Percentiles rank a stretch among this genome's conserved stretches.
Conservation (phyloP, 2,888 invertebrate species). For the Dolichomitus sp. region DNA sequence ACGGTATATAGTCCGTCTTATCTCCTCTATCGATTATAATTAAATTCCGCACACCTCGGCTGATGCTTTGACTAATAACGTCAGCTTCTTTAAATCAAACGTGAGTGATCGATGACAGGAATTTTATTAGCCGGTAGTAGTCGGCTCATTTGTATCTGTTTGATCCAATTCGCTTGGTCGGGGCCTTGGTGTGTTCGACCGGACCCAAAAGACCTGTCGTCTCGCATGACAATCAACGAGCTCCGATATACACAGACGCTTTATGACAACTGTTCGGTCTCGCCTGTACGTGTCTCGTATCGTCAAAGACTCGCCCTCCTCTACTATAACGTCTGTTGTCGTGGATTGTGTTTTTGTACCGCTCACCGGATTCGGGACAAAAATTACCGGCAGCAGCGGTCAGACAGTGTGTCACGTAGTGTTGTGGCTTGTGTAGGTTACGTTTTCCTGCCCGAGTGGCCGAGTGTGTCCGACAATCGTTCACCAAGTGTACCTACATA, state of each 20-base stretch:
- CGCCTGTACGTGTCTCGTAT: constrained; percentile 46
- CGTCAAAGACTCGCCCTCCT: constrained; percentile 28
- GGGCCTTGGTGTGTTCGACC: neutral
- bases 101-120: constrained; percentile 43
- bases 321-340: constrained; percentile 1
- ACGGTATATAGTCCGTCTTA: neutral
- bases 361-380: constrained; percentile 40
- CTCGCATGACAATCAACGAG: constrained; percentile 44
- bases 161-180: constrained; percentile 39
- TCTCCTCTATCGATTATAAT: constrained; percentile 9
- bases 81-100: constrained; percentile 19
- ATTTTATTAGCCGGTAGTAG: constrained; percentile 21
- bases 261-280: constrained; percentile 44
- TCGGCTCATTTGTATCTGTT: constrained; percentile 54
- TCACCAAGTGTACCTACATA: constrained; percentile 2
- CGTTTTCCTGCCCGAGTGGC: neutral
- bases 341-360: constrained; percentile 8
- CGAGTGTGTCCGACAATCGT: constrained; percentile 11
- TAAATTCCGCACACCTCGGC: constrained; percentile 16
- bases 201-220: constrained; percentile 16
- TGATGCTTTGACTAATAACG: constrained; percentile 29
- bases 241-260: constrained; percentile 14
- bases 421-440: neutral
- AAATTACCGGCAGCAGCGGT: constrained; percentile 16
- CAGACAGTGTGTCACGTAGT: constrained; percentile 25